Evolutionary conservation across 2,113 vertebrate genomes (phyloP), one percentile per base, ranked within the genome.

Genomic region (Chroicocephalus ridibundus): DNA sequence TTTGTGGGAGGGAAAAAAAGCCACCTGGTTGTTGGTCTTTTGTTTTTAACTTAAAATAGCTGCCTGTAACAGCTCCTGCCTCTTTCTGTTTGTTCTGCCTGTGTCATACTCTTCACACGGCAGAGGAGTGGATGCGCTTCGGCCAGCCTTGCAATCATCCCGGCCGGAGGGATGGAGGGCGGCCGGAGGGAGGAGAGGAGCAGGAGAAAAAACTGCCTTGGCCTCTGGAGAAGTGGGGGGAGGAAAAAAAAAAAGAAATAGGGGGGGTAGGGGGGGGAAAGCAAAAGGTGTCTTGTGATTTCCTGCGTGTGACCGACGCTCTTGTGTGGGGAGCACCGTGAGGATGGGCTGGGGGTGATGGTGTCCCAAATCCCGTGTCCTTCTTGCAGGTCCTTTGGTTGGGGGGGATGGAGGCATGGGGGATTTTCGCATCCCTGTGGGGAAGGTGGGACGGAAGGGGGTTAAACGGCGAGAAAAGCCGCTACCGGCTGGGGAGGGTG

Each of bases 221-320:
- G 29, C 49, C 85, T 81, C 75, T 72, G 90, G 54, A 54, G 78
- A 76, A 71, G 4, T 16, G 6, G 31, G 25, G 2, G 6, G 8
- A 12, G 12, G 31, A 66, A 55, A 51, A 38, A 66, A 51, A 38
- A 46, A 11, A 9, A 46, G 5, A 81, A 29, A 55, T 13, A 17
- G 11, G 31, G 5, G 9, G 3, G 40, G 38, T 38, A 38, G 38
- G 38, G 38, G 9, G 38, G 38, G 38, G 38, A 38, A 38, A 40
- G 4, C 9, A 25, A 82, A 52, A 16, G 1, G 22, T 49, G 40
- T 40, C 29, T 55, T 46, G 51, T 52, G 78, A 14, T 82, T 78
- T 55, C 74, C 64, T 72, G 34, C 2, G 52, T 21, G 61, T 0
- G 0, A 25, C 27, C 0, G 0, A 27, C 1, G 20, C 26, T 55